Conservation (phyloP, 2,113 vertebrate species). For the Neogobius melanostomus region DNA sequence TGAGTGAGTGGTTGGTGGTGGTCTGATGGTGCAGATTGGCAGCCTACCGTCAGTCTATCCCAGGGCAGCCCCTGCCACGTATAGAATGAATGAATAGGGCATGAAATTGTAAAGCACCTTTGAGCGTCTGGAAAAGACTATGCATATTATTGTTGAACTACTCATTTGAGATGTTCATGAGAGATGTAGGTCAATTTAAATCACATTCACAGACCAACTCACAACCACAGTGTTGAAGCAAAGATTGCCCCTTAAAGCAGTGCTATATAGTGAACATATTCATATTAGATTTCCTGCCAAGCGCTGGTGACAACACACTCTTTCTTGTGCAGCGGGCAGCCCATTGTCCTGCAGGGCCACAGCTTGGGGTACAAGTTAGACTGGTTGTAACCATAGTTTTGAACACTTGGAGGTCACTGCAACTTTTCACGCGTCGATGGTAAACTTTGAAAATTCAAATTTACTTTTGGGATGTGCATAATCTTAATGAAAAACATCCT, state of each 20-base stretch:
- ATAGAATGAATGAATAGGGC: too few species aligned
- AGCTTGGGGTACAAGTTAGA: constrained; percentile 9
- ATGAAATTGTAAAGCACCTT: too few species aligned
- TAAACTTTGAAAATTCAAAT: not conserved
- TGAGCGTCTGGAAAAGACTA: too few species aligned
- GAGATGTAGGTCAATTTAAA: not conserved
- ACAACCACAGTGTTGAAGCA: not conserved
- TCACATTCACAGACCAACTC: not conserved
- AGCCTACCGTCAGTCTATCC: too few species aligned
- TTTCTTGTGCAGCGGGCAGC: constrained; percentile 2
- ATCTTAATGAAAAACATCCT: too few species aligned
- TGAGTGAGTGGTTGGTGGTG: too few species aligned
- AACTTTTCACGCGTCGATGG: not conserved
- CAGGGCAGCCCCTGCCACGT: too few species aligned
- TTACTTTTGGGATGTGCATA: not conserved
- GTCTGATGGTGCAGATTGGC: too few species aligned
- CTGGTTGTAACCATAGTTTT: not conserved
- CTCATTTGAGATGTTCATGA: too few species aligned
- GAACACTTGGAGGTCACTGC: constrained; percentile 1
- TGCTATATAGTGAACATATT: not conserved
- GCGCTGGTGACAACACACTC: not conserved
- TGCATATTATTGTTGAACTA: too few species aligned
- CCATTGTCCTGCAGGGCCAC: constrained; percentile 5
- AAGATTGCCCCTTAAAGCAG: not conserved
- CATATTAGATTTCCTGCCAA: not conserved